Evolutionary conservation across 1,140 invertebrate genomes (phyloP), one percentile per base, ranked within the genome.

Genomic region (Bombus ignitus): DNA sequence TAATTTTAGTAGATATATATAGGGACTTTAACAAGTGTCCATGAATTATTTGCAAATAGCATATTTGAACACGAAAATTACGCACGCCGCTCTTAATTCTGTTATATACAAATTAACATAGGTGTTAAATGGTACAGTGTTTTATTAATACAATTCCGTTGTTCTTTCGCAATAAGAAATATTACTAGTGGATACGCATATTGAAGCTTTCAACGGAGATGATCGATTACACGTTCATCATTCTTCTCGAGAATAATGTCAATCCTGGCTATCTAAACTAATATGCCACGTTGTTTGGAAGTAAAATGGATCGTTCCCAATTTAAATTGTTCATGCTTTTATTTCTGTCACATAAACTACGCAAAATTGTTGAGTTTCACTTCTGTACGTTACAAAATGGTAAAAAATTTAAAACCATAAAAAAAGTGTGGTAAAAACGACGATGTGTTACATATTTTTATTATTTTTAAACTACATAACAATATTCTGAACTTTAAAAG

Each of bases 221-320:
- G 88, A 89, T 89, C 42, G 71, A 89, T 87, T 57, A 86, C 35
- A 53, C 53, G 68, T 89, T 87, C 78, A 80, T 88, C 75, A 66
- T 81, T 86, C 78, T 75, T 82, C 53, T 87, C 42, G 75, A 62
- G 42, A 84, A 68, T 82, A 75, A 76, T 75, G 81, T 86, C 87
- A 75, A 86, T 37, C 65, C 59, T 37, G 68, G 25, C 66, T 76
- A 79, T 57, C 78, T 78, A 75, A 75, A 79, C 68, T 79, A 85
- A 73, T 85, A 82, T 37, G 42, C 28, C 53, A 2, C 57, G 62
- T 72, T 84, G 53, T 79, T 84, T 72, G 76, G 25, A 32, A 65
- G 65, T 47, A 82, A 89, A 89, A 88, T 79, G 47, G 79, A 89
- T 89, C 68, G 79, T 13, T 71, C 44, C 32, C 75, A 32, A 81